Base-by-base conservation (phyloP, 2,113 vertebrate genomes). In the Turnix velox region DNA sequence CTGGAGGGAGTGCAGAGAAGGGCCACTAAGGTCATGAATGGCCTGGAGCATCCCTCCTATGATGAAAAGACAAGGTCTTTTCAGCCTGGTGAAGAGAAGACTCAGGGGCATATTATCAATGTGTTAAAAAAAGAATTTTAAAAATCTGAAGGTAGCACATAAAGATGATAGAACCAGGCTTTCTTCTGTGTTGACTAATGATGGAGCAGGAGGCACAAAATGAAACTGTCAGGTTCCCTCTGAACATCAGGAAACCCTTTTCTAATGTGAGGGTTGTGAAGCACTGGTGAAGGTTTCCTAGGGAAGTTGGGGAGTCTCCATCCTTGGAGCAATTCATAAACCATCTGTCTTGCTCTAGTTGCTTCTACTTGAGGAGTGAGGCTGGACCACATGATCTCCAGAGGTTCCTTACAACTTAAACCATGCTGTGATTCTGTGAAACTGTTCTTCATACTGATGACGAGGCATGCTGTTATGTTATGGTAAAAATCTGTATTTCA, bases 261-360 rank as follows among this genome's bases (percentile, higher is more conserved):
- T 49, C 49, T 51, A 58, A 24, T 19, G 8, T 33, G 67, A 31
- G 5, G 5, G 13, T 80, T 35, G 14, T 42, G 51, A 45, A 46
- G 24, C 13, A 8, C 7, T 14, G 18, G 30, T 14, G 57, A n/a
- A 67, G 35, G 25, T 86, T 79, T 28, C 28, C 1, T 10, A 28
- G 52, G 23, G 25, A 57, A 45, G 6, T 0, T 6, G 4, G 7
- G 9, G 22, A 33, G 10, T 52, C 31, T 69, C 8, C 8, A 14
- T 48, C 28, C 9, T 27, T 83, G 67, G 39, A 46, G 23, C 6
- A 63, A 20, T 39, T 88, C 7, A 1, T 0, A 83, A 81, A 12
- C 27, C 6, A 0, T 18, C 35, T 74, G 57, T 49, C 31, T 42
- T 49, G 46, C 18, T 43, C 10, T 14, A 17, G 40, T 5, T 83